Base-by-base conservation (phyloP, 2,888 invertebrate species). In the Aphidius colemani region DNA sequence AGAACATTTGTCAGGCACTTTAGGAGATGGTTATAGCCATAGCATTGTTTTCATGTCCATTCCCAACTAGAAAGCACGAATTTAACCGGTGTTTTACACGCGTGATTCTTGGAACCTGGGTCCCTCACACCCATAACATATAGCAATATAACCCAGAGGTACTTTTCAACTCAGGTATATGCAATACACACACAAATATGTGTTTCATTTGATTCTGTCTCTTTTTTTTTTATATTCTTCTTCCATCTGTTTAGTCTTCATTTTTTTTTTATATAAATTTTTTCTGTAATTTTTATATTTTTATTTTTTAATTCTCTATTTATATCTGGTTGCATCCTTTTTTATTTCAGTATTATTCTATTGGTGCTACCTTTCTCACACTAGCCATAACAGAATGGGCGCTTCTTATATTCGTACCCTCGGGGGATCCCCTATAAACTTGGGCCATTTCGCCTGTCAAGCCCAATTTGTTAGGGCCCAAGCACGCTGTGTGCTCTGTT, bases 51-150 rank as follows among this genome's bases (percentile, higher is more conserved):
- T 77, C 73, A 73, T 74, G 66, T 66, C 72, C 76, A 78, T 75
- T 78, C 71, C 72, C 65, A 72, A 76, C 74, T 74, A 75, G 76
- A 78, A 79, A 79, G 77, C 75, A 78, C 73, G 74, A 72, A 74
- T 79, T 78, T 78, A 76, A 78, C 75, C 74, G 74, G 72, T 78
- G 79, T 79, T 79, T 78, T 80, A 79, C 79, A 79, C 77, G 77
- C 75, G 73, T 72, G 71, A 68, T 81, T 80, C 81, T 73, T 73
- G 76, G 79, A 78, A 81, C 71, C 72, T 69, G 73, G 73, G 68
- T 66, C 69, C 62, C 61, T 63, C 71, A 73, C 72, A 72, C 73
- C 74, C 73, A 72, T 67, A 69, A 61, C 63, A 60, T 30, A 30
- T 63, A 58, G 64, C 59, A 60, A 57, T 57, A 57, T 57, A 63